These are phyloP conservation scores for Serinus canaria DNA, from an alignment of 2,113 vertebrate species.

Conservation along the genomic window DNA sequence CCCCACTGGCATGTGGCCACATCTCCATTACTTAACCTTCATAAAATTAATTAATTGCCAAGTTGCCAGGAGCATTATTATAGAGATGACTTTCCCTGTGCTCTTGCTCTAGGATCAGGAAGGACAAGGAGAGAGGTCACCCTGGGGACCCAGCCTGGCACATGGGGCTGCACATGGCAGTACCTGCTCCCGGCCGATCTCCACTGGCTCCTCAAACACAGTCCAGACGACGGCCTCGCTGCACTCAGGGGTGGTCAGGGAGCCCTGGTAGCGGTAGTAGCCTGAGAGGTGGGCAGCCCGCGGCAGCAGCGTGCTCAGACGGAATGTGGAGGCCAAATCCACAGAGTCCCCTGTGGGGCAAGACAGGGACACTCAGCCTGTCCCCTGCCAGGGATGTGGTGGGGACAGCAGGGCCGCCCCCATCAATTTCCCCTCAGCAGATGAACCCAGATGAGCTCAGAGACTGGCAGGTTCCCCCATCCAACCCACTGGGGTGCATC, in stretches of 20 bases:
- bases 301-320: slow-evolving; percentile 77
- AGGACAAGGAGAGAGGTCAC: neutral
- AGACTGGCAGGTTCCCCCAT: neutral
- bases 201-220: slow-evolving; percentile 76
- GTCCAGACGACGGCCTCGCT: slow-evolving; percentile 81
- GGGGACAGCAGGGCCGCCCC: neutral
- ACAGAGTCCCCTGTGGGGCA: slow-evolving; percentile 59
- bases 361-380: neutral
- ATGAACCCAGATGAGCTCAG: neutral
- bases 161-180: rapidly evolving
- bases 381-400: rapidly evolving
- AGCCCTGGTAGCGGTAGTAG: slow-evolving; percentile 85
- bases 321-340: slow-evolving; percentile 77
- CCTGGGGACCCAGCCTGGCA: neutral
- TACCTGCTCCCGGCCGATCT: slow-evolving; percentile 80
- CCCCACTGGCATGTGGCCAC: neutral
- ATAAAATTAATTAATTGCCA: neutral
- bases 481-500: rapidly evolving
- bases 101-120: neutral
- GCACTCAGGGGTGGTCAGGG: slow-evolving; percentile 85
- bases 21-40: neutral
- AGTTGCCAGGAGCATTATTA: neutral
- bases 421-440: neutral
- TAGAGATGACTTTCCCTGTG: neutral
- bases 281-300: slow-evolving; percentile 48